These are phyloP conservation scores for Remorina albescens DNA, from an alignment of 2,797 vertebrate genomes.

Conservation along the genomic window DNA sequence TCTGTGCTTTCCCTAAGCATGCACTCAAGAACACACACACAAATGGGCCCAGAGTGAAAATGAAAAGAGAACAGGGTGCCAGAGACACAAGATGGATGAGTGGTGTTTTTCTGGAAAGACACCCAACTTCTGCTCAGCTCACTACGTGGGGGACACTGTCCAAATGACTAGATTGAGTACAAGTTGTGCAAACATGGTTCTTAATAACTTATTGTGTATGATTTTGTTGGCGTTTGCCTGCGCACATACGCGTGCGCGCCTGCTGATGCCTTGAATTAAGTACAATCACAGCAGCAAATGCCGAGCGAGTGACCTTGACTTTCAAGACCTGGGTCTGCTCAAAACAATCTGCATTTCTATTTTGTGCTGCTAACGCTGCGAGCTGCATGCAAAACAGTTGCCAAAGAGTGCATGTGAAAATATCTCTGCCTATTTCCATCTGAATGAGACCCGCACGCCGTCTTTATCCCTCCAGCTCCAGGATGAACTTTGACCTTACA, in stretches of 20 bases:
- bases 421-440: constrained; percentile 33
- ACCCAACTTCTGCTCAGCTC: constrained; percentile 40
- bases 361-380: constrained; percentile 29
- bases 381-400: constrained; percentile 65
- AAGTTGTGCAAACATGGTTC: constrained; percentile 32
- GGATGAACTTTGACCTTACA: constrained; percentile 20
- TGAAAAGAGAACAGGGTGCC: constrained; percentile 30
- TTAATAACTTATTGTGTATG: constrained; percentile 29
- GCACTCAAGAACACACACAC: constrained; percentile 19
- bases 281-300: constrained; percentile 56
- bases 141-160: constrained; percentile 5
- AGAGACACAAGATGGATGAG: constrained; percentile 47
- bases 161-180: constrained; percentile 28
- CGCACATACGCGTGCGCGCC: neutral
- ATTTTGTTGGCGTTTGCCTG: constrained; percentile 21
- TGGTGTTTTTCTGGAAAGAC: constrained; percentile 21
- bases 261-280: constrained; percentile 58
- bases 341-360: constrained; percentile 60
- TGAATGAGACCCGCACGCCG: constrained; percentile 35
- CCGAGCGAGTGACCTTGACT: constrained; percentile 55
- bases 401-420: constrained; percentile 9
- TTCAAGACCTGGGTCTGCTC: constrained; percentile 36
- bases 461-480: constrained; percentile 15
- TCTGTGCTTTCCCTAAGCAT: constrained; percentile 23
- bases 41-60: constrained; percentile 17